These are phyloP conservation scores for Schizothorax lantsangensis DNA, from an alignment of 2,797 vertebrate species.

Conservation along the genomic window DNA sequence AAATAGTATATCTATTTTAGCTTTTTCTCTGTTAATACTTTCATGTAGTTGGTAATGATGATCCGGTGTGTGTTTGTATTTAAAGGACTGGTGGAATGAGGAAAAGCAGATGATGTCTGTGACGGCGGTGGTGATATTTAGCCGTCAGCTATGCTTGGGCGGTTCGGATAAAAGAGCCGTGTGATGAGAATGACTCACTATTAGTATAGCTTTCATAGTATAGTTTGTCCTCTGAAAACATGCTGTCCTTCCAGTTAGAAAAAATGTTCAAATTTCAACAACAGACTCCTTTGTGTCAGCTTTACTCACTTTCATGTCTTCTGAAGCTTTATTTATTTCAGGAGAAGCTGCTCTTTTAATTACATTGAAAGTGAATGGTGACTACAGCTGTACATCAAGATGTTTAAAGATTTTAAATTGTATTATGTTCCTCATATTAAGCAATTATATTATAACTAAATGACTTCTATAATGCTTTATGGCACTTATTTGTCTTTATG, in stretches of 20 bases:
- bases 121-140: not conserved
- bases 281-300: not conserved
- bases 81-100: not conserved
- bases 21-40: not conserved
- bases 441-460: not conserved
- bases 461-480: not conserved
- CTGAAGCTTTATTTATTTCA: not conserved
- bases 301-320: not conserved
- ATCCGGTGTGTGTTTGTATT: not conserved
- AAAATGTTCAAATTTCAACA: not conserved
- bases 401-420: not conserved
- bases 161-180: not conserved
- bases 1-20: not conserved
- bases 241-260: not conserved
- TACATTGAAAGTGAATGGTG: not conserved
- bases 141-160: not conserved
- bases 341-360: not conserved
- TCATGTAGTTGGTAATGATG: not conserved
- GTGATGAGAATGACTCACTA: constrained; percentile 4
- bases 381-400: not conserved
- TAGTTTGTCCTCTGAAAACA: not conserved
- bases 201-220: not conserved
- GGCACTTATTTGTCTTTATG: not conserved
- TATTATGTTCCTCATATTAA: not conserved
- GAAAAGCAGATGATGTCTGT: not conserved